Evolutionary conservation across 2,797 vertebrate genomes (phyloP), one percentile per base, ranked within the genome.

Genomic region (Discoglossus pictus): DNA sequence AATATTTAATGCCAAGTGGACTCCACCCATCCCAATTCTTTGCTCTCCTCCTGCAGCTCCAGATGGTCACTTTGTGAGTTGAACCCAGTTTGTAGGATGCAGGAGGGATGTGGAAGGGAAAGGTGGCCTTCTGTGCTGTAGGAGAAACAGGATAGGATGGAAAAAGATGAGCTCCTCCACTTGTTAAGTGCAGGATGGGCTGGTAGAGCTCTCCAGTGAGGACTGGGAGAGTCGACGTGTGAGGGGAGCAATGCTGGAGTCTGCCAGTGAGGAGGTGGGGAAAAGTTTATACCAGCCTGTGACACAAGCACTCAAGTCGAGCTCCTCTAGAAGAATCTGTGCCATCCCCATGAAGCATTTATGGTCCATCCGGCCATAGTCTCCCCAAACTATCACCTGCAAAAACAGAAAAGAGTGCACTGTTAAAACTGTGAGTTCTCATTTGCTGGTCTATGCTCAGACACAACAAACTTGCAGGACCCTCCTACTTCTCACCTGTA

Each of bases 281-380:
- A 99, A 99, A 82, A 99, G 93, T 94, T 94, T 99, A 88, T 97
- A 99, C 97, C 97, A 99, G 84, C 97, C 97, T 0, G 89, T 77
- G 60, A 97, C 91, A 0, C 70, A 69, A 12, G 90, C 89, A 31
- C 93, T 93, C 81, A 99, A 91, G 80, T 99, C 97, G 75, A 99
- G 88, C 89, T 99, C 97, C 34, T 99, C 97, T 80, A 99, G 83
- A 59, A 97, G 88, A 80, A 99, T 98, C 89, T 99, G 97, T 52
- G 94, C 95, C 95, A 98, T 97, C 73, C 97, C 97, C 97, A 99
- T 98, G 93, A 99, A 99, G 90, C 94, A 95, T 87, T 99, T 99
- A 92, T 94, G 92, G 90, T 99, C 97, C 97, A 99, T 98, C 75
- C 97, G 94, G 46, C 97, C 96, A 0, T 98, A 99, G 76, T 99